Evolutionary conservation across 2,113 vertebrate genomes (phyloP).

Genomic region (Tetrao urogallus): DNA sequence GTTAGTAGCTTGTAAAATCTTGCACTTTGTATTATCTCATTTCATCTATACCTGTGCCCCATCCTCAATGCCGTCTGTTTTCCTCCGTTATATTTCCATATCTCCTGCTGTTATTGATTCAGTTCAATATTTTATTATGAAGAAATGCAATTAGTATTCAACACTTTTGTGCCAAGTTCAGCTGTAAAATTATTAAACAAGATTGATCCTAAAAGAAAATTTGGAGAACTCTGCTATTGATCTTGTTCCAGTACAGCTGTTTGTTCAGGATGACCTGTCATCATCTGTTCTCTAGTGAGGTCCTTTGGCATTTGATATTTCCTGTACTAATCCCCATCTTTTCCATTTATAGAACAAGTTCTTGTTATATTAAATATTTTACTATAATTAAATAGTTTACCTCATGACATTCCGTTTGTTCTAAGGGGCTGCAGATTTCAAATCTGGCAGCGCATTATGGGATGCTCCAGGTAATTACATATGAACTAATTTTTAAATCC

Average conservation of each 20-base stretch:
- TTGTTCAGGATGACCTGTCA: not conserved
- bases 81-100: not conserved
- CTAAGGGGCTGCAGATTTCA: not conserved
- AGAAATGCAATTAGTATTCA: constrained; percentile 34
- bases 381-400: not conserved
- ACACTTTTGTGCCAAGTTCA: not conserved
- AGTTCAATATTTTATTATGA: not conserved
- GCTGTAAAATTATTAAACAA: constrained; percentile 18
- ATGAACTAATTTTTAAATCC: not conserved
- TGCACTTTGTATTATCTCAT: not conserved
- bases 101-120: not conserved
- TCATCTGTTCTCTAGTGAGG: not conserved
- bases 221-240: not conserved
- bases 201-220: constrained; percentile 17
- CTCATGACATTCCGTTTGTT: not conserved
- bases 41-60: not conserved
- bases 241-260: not conserved
- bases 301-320: not conserved
- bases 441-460: no score
- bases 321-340: not conserved
- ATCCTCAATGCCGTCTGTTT: not conserved
- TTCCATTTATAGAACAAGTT: not conserved
- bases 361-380: not conserved
- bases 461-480: not conserved
- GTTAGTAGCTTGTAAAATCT: not conserved